Evolutionary conservation across 2,797 vertebrate species (phyloP).

Genomic region (Ctenopoma kingsleyae): DNA sequence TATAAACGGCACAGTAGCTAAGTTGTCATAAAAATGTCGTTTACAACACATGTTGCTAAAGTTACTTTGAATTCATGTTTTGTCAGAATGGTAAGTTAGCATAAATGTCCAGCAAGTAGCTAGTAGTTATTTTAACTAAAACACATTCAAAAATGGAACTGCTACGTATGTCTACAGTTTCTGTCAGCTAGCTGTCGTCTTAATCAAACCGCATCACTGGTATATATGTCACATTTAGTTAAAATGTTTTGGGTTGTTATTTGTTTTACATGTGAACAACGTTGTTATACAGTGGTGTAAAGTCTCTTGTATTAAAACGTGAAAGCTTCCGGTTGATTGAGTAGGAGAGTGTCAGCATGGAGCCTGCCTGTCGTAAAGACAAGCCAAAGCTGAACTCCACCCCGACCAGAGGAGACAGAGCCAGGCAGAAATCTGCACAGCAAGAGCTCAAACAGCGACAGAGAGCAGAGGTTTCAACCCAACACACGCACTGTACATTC

Average conservation of each 20-base stretch:
- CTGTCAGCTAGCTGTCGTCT: background rate
- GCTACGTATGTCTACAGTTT: too few species aligned
- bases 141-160: too few species aligned
- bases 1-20: background rate
- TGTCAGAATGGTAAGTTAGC: too few species aligned
- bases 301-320: background rate
- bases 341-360: slow-evolving; percentile 78
- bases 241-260: too few species aligned
- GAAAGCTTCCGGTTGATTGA: background rate
- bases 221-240: too few species aligned
- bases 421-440: slow-evolving; percentile 91
- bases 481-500: background rate
- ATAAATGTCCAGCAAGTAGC: too few species aligned
- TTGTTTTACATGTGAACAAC: too few species aligned
- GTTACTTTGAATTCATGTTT: too few species aligned
- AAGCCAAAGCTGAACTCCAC: slow-evolving; percentile 90
- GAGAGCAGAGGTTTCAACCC: slow-evolving; percentile 88
- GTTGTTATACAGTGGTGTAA: too few species aligned
- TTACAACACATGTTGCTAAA: background rate
- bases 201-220: too few species aligned
- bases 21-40: background rate
- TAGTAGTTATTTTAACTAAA: too few species aligned
- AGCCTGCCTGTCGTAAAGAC: slow-evolving; percentile 89
- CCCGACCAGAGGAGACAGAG: slow-evolving; percentile 88
- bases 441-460: slow-evolving; percentile 95